phyloP scores from a whole-genome alignment of 2,888 invertebrate species.

The Cataglyphis altisquamis region DNA sequence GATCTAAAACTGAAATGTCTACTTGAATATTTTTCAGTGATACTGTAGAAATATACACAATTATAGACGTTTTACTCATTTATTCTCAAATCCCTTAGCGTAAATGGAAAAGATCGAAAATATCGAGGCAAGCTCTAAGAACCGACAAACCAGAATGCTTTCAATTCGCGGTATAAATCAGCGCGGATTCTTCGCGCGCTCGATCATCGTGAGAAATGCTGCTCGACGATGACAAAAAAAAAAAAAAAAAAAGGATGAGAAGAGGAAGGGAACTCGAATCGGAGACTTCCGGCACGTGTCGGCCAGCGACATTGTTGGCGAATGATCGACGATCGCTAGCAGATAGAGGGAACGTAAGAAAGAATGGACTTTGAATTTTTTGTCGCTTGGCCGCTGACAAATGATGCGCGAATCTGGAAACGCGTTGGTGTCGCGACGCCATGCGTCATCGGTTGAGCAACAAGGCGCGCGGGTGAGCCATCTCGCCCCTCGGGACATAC shows the following conservation, averaged over 20 bases:
- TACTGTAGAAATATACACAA: background rate
- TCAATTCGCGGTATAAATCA: conserved; percentile 52
- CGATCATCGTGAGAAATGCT: conserved; percentile 45
- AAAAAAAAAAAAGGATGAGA: background rate
- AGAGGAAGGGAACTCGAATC: conserved; percentile 34
- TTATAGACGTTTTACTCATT: background rate
- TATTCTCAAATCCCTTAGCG: background rate
- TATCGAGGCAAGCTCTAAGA: conserved; percentile 11
- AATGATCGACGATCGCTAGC: conserved; percentile 71
- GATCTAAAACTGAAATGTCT: conserved; percentile 17
- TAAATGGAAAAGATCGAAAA: background rate
- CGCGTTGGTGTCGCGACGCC: conserved; percentile 67
- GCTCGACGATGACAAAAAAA: conserved; percentile 17
- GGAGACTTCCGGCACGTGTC: conserved; percentile 61
- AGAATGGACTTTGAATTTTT: conserved; percentile 73
- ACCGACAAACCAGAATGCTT: conserved; percentile 24
- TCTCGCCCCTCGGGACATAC: conserved; percentile 47
- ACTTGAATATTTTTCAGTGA: background rate
- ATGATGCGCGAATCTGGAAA: conserved; percentile 70
- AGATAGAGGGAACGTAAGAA: conserved; percentile 72
- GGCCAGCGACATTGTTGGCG: conserved; percentile 66
- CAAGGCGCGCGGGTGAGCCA: conserved; percentile 54
- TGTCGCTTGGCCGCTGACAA: conserved; percentile 66
- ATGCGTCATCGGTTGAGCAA: conserved; percentile 72
- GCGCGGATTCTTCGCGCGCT: conserved; percentile 9